Conservation (phyloP, 2,113 vertebrate species). For the Suricata suricatta region DNA sequence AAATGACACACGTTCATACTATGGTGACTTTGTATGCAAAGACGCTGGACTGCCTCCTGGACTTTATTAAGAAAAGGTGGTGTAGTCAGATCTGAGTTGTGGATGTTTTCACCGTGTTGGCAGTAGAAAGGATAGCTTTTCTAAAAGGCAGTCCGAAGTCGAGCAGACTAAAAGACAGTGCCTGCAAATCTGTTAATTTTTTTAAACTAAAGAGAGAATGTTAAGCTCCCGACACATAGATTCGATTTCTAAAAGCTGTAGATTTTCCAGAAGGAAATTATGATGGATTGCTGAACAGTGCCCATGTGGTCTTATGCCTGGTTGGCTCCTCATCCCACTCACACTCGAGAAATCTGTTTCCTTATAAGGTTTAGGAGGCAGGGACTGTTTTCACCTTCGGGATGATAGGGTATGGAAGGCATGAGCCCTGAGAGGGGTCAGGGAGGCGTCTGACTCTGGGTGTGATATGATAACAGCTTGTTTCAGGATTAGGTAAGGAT, state of each 20-base stretch:
- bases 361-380: background rate
- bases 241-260: background rate
- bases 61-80: background rate
- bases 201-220: background rate
- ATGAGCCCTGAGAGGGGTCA: background rate
- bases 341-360: background rate
- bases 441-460: background rate
- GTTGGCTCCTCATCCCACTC: background rate
- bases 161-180: background rate
- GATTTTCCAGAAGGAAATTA: background rate
- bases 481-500: background rate
- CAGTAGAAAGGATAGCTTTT: background rate
- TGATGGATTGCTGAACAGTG: background rate
- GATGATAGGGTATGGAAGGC: background rate
- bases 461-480: background rate
- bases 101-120: background rate
- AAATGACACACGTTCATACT: background rate
- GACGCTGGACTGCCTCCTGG: background rate
- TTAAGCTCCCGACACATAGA: background rate
- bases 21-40: background rate
- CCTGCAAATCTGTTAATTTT: background rate
- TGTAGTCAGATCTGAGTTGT: background rate
- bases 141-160: background rate
- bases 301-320: background rate
- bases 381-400: background rate